A percentile compares a stretch with the other conserved stretches of the same genome.
Evolutionary conservation across 2,113 vertebrate genomes (phyloP).

Genomic region (Oreochromis niloticus): DNA sequence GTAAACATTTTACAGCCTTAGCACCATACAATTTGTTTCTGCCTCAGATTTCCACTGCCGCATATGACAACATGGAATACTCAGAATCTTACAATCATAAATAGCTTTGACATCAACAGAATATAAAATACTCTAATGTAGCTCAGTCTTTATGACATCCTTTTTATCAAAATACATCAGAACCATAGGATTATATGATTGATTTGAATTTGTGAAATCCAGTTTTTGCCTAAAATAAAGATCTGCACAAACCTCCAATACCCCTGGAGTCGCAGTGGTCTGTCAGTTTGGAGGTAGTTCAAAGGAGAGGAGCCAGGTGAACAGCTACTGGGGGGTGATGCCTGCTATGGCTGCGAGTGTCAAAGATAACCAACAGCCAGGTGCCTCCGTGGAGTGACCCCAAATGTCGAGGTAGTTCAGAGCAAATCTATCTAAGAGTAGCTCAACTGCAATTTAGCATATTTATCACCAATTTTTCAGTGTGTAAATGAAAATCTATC

Average conservation of each 20-base stretch:
- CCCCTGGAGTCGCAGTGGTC: neutral
- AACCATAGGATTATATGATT: neutral
- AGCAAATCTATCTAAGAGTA: neutral
- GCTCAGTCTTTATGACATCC: neutral
- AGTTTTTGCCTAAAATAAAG: neutral
- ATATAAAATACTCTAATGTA: neutral
- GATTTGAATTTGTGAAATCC: neutral
- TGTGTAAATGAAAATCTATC: neutral
- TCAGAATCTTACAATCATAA: neutral
- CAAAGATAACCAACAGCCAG: neutral
- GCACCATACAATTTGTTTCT: neutral
- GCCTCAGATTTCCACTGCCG: neutral
- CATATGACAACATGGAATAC: neutral
- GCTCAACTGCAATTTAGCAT: neutral
- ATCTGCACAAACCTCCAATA: neutral
- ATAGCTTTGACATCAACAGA: neutral
- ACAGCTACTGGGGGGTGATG: neutral
- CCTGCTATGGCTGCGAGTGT: neutral
- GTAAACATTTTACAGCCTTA: neutral
- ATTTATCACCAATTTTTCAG: neutral
- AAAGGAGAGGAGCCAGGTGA: constrained; percentile 39
- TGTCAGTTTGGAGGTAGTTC: constrained; percentile 34
- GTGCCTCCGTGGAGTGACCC: neutral
- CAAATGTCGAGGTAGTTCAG: neutral
- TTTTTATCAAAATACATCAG: neutral